These are phyloP conservation scores for Takifugu flavidus DNA, from an alignment of 2,113 vertebrate genomes.

Conservation along the genomic window DNA sequence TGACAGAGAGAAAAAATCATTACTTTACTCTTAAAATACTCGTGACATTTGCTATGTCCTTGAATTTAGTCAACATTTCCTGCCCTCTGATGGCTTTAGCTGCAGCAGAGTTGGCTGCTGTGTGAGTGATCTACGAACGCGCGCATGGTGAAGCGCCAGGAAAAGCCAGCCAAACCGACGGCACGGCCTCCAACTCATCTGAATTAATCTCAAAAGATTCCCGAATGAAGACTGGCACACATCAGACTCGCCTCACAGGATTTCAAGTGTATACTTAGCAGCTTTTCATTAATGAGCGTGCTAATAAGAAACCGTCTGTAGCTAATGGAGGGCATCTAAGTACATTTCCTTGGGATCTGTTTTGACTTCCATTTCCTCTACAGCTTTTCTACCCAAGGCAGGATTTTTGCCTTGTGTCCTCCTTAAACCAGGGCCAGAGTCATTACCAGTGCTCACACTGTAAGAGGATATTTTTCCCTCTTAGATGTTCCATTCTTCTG, in stretches of 20 bases:
- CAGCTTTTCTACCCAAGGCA: too few species aligned
- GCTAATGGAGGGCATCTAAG: neutral
- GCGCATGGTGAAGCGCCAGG: neutral
- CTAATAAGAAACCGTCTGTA: conserved; percentile 24
- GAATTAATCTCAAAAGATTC: conserved; percentile 30
- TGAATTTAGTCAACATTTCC: too few species aligned
- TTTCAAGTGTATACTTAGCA: conserved; percentile 46
- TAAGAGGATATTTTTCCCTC: too few species aligned
- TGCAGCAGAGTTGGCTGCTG: conserved; percentile 9
- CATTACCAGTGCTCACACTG: too few species aligned
- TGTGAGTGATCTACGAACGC: conserved; percentile 1
- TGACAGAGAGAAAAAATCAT: too few species aligned
- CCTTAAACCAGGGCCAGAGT: too few species aligned
- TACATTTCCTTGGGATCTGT: too few species aligned
- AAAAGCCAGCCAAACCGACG: conserved; percentile 26
- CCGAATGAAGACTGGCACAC: conserved; percentile 33
- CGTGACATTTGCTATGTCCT: conserved; percentile 6
- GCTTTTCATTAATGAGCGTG: conserved; percentile 45
- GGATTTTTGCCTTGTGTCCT: too few species aligned
- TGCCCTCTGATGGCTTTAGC: too few species aligned
- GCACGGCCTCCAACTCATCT: conserved; percentile 19
- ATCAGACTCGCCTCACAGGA: conserved; percentile 22
- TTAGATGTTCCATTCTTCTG: too few species aligned
- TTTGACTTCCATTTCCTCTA: too few species aligned
- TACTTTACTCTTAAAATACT: too few species aligned